A percentile compares a stretch with the other conserved stretches of the same genome.
Conservation (phyloP, 2,113 vertebrate species). For the Hyaena hyaena region DNA sequence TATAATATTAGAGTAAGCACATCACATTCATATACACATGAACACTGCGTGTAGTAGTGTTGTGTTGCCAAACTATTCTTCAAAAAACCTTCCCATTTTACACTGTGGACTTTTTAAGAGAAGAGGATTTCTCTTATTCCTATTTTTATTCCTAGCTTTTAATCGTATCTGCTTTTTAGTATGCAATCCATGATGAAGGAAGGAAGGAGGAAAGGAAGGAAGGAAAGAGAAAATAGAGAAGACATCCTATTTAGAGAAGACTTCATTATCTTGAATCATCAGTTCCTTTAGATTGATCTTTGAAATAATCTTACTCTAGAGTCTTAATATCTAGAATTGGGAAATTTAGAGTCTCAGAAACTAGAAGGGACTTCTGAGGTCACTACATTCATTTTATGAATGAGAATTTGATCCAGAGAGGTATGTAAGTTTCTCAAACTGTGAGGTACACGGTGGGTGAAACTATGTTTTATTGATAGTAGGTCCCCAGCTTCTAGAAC, state of each 20-base stretch:
- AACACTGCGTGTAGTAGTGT: neutral
- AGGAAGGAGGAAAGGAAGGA: neutral
- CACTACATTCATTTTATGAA: constrained; percentile 17
- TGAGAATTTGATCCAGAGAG: neutral
- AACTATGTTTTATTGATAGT: neutral
- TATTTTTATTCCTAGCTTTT: neutral
- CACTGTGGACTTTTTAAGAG: neutral
- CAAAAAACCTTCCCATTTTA: neutral
- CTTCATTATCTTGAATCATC: neutral
- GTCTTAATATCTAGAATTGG: neutral
- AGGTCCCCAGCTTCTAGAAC: neutral
- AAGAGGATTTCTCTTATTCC: neutral
- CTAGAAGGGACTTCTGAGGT: neutral
- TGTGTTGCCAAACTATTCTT: neutral
- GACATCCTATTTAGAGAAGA: neutral
- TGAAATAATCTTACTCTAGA: neutral
- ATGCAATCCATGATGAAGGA: neutral
- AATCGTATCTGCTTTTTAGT: neutral
- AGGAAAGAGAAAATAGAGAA: neutral
- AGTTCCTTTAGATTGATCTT: neutral
- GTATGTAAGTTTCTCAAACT: neutral
- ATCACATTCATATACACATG: neutral
- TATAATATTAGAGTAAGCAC: neutral
- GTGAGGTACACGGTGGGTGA: neutral
- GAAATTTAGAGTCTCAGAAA: neutral